phyloP scores from a whole-genome alignment of 2,797 vertebrate species.

The Ctenochaetus hawaiiensis region DNA sequence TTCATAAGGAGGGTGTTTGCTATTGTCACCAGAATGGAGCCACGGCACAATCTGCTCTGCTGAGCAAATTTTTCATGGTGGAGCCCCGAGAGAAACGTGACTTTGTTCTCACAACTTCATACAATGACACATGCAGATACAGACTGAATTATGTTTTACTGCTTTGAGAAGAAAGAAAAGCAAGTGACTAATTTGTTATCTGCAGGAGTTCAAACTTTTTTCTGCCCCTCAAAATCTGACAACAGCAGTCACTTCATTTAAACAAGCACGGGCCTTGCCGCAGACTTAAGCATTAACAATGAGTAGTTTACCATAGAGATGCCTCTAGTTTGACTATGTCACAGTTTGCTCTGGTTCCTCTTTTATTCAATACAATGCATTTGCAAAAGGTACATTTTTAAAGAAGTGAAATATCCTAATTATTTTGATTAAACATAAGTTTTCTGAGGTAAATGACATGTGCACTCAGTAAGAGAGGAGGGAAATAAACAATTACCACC shows the following conservation, averaged over 20 bases:
- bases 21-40: slow-evolving; percentile 33
- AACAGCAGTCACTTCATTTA: slow-evolving; percentile 21
- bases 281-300: slow-evolving; percentile 10
- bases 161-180: background rate
- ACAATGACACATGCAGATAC: slow-evolving; percentile 1
- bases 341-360: background rate
- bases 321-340: slow-evolving; percentile 21
- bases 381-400: slow-evolving; percentile 15
- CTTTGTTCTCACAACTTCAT: background rate
- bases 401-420: slow-evolving; percentile 4
- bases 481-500: background rate
- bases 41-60: slow-evolving; percentile 2
- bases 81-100: background rate
- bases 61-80: slow-evolving; percentile 12
- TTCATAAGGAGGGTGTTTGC: slow-evolving; percentile 16
- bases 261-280: slow-evolving; percentile 10
- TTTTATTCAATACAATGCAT: background rate
- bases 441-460: slow-evolving; percentile 10
- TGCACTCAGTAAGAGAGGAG: slow-evolving; percentile 4
- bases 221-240: background rate
- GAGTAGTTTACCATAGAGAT: slow-evolving; percentile 11
- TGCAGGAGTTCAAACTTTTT: background rate
- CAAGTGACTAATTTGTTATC: slow-evolving; percentile 3
- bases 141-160: background rate
- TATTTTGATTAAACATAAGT: background rate